Evolutionary conservation across 2,113 vertebrate species (phyloP).

Genomic region (Antechinus flavipes): DNA sequence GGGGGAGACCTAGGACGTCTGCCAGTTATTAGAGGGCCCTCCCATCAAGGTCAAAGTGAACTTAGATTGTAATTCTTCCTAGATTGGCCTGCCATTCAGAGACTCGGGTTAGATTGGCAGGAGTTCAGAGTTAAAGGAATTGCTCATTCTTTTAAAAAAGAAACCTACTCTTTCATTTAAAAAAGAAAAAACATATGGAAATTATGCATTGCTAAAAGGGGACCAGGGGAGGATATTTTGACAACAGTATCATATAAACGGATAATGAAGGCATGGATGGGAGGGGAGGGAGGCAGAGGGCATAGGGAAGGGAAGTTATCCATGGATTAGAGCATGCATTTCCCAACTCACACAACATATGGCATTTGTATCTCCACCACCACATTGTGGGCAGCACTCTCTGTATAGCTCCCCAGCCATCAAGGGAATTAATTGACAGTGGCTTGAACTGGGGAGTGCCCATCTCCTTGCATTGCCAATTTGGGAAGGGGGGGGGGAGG

Average conservation of each 20-base stretch:
- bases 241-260: accelerated
- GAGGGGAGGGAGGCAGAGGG: background rate
- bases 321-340: background rate
- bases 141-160: background rate
- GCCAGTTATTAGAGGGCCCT: background rate
- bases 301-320: background rate
- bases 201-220: background rate
- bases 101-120: accelerated
- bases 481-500: background rate
- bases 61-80: accelerated
- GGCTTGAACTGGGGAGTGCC: background rate
- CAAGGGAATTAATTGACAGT: accelerated
- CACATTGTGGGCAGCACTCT: accelerated
- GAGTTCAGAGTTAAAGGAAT: background rate
- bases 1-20: background rate
- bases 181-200: background rate
- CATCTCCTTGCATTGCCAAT: background rate
- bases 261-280: background rate
- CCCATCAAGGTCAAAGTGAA: background rate
- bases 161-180: background rate
- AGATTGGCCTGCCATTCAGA: background rate
- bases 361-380: background rate
- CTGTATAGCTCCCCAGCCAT: accelerated
- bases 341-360: background rate
- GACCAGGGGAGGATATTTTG: background rate